Conservation (phyloP, 2,797 vertebrate genomes). For the Varecia variegata region DNA sequence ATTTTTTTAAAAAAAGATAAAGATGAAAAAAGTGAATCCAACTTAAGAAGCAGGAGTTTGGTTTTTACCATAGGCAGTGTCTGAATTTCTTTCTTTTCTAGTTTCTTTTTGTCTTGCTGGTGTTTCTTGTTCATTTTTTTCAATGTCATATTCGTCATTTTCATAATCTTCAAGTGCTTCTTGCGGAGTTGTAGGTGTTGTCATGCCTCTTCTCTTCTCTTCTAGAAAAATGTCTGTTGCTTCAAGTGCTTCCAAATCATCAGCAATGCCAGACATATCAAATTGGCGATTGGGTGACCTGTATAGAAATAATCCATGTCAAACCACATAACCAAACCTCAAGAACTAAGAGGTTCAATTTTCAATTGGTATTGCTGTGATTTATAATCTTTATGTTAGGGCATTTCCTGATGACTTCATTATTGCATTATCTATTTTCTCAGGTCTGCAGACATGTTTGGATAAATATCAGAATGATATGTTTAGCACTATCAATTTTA, state of each 20-base stretch:
- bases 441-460: not conserved
- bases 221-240: not conserved
- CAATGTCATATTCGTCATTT: slow-evolving; percentile 46
- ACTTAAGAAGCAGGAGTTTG: not conserved
- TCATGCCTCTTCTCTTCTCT: not conserved
- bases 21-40: not conserved
- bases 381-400: not conserved
- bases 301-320: not conserved
- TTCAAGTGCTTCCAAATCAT: slow-evolving; percentile 27
- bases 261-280: not conserved
- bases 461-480: not conserved
- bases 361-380: fast-evolving
- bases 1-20: not conserved
- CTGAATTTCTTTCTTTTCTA: not conserved
- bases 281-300: not conserved
- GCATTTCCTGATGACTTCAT: not conserved
- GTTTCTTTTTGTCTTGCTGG: not conserved
- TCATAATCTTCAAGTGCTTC: slow-evolving; percentile 61
- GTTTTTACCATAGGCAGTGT: not conserved
- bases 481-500: not conserved
- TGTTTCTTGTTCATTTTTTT: not conserved
- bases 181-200: not conserved
- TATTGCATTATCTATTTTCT: not conserved
- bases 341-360: not conserved
- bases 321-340: not conserved